Evolutionary conservation across 2,888 invertebrate species (phyloP).

Genomic region (Thymelicus acteon): DNA sequence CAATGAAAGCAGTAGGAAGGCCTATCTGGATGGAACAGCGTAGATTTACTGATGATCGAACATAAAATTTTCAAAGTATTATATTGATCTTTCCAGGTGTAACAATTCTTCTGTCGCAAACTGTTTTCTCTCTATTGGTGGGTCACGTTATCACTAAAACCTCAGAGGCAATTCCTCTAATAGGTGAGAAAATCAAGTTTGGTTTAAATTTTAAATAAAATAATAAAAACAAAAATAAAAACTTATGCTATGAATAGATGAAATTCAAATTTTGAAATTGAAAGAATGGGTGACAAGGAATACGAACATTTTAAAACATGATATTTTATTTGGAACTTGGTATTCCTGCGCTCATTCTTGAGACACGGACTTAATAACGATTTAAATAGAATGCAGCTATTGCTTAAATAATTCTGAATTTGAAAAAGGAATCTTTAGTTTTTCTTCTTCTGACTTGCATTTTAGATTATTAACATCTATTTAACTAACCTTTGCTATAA

Average conservation of each 20-base stretch:
- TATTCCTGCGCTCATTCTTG: constrained; percentile 73
- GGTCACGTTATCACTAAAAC: constrained; percentile 99
- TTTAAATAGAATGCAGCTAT: constrained; percentile 68
- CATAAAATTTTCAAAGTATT: constrained; percentile 64
- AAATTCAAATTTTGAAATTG: constrained; percentile 51
- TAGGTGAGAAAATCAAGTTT: constrained; percentile 89
- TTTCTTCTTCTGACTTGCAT: constrained; percentile 68
- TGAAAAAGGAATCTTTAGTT: constrained; percentile 62
- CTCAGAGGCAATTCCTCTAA: constrained; percentile 99
- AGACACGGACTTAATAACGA: constrained; percentile 64
- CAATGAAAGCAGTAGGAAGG: constrained; percentile 36
- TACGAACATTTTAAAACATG: constrained; percentile 53
- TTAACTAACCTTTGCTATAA: constrained; percentile 47
- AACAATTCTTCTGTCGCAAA: constrained; percentile 99
- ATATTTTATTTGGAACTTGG: constrained; percentile 48
- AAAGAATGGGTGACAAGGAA: constrained; percentile 66
- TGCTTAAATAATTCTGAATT: constrained; percentile 69
- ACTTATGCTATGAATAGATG: constrained; percentile 53
- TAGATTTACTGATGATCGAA: constrained; percentile 45
- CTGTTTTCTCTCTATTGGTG: constrained; percentile 99
- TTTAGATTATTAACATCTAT: constrained; percentile 58
- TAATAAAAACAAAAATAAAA: constrained; percentile 53
- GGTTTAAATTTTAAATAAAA: constrained; percentile 49
- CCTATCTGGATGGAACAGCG: constrained; percentile 54
- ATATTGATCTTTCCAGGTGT: constrained; percentile 95